Conservation (phyloP, 1,140 invertebrate genomes). For the Aphelenchoides avenae region DNA sequence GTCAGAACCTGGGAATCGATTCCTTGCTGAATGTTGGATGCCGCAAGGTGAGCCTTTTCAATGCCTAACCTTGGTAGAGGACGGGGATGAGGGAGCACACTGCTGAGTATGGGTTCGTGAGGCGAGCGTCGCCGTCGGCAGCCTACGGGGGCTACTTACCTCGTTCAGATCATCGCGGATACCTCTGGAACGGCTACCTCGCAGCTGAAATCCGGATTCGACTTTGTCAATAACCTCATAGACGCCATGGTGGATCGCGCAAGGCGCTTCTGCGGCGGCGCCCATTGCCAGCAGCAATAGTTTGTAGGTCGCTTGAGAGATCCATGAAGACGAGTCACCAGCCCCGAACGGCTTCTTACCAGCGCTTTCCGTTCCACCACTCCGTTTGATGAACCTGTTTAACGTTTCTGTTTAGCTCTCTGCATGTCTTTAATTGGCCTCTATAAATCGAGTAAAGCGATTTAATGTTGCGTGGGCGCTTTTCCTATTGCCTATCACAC, state of each 20-base stretch:
- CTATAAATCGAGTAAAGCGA: too few species aligned
- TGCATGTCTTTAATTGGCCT: too few species aligned
- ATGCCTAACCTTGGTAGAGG: neutral
- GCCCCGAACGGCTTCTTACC: neutral
- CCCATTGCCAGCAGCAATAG: constrained; percentile 32
- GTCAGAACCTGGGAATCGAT: constrained; percentile 57
- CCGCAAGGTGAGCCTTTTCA: constrained; percentile 38
- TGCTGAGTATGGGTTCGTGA: neutral
- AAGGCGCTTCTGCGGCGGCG: constrained; percentile 53
- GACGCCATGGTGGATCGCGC: constrained; percentile 59
- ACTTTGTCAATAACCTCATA: constrained; percentile 58
- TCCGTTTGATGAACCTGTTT: too few species aligned
- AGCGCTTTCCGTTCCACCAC: too few species aligned
- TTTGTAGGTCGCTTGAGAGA: constrained; percentile 13
- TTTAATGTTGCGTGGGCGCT: too few species aligned
- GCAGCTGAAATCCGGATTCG: constrained; percentile 58
- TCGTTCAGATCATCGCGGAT: constrained; percentile 53
- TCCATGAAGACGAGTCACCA: neutral
- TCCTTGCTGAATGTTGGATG: constrained; percentile 58
- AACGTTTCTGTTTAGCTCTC: too few species aligned
- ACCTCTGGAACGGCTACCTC: constrained; percentile 50
- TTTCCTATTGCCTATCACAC: too few species aligned
- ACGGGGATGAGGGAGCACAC: neutral
- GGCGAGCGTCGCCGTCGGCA: too few species aligned
- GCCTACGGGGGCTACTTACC: too few species aligned